Base-by-base conservation (phyloP, 2,888 invertebrate species). In the Rotaria macrura region DNA sequence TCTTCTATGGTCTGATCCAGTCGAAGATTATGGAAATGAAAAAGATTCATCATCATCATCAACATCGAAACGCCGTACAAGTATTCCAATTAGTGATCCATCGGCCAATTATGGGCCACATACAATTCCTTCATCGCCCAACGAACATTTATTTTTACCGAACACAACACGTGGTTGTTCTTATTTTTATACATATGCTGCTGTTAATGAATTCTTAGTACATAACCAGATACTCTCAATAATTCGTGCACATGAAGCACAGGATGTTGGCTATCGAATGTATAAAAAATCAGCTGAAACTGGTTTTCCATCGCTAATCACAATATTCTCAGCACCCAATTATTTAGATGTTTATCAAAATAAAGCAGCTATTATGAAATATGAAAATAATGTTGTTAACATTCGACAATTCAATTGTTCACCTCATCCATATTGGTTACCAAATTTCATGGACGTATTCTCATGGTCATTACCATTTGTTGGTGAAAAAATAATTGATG, bases 401-500 rank as follows among this genome's bases (percentile, higher is more conserved):
- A 84, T 84, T 52, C 84, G 54, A 34, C 84, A 84, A 34, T 84
- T 84, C 25, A 52, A 49, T 52, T 25, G 54, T 54, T 84, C 84
- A 25, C 84, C 84, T 52, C 84, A 84, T 84, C 84, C 84, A 52
- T 84, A 84, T 38, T 52, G 49, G 54, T 38, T 84, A 52, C 84
- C 84, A 20, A 84, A 84, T 84, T 54, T 84, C 25, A 84, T 84
- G 25, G 84, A 84, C 52, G 84, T 54, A 12, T 52, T 84, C 17
- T 52, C 49, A 3, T 84, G 84, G 84, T 84, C 84, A 29, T 84
- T 84, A 38, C 84, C 84, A 38, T 84, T 52, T 34, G 54, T 84
- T 23, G 54, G 49, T 29, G 84, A 84, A 54, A 84, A 84, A 52
- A 52, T 99, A 87, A 99, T 99, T 89, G 99, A 99, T 92, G 98